A percentile compares a stretch with the other conserved stretches of the same genome.
Evolutionary conservation across 2,797 vertebrate genomes (phyloP).

Genomic region (Jordanella pulchra): DNA sequence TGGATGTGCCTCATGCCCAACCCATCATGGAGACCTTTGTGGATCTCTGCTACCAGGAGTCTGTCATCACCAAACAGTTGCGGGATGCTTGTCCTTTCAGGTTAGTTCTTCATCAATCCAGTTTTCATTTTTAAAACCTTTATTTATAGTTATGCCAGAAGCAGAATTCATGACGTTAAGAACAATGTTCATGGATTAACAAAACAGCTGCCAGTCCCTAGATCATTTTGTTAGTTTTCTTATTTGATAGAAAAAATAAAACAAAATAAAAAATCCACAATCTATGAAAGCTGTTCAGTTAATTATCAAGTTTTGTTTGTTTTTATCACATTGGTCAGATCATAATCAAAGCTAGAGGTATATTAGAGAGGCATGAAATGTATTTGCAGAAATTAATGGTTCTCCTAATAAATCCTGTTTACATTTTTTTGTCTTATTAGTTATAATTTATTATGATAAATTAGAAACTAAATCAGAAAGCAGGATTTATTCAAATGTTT

Average conservation of each 20-base stretch:
- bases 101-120: constrained; percentile 52
- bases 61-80: constrained; percentile 87
- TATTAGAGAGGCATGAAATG: neutral
- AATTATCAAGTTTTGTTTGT: no score
- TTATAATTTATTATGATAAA: no score
- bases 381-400: neutral
- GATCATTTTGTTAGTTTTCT: neutral
- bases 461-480: no score
- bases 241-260: no score
- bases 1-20: constrained; percentile 87
- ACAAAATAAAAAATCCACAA: no score
- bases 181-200: neutral
- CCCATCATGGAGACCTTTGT: constrained; percentile 86
- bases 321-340: neutral
- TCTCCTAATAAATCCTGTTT: no score
- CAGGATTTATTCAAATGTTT: neutral
- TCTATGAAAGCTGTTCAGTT: no score
- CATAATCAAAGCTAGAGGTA: neutral
- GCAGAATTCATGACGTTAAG: neutral
- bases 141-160: neutral
- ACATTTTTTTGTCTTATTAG: no score
- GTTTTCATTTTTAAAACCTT: neutral
- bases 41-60: constrained; percentile 85
- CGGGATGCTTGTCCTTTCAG: constrained; percentile 85
- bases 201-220: neutral